These are phyloP conservation scores for Choloepus hoffmanni DNA, from an alignment of 2,113 vertebrate genomes.

Conservation along the genomic window DNA sequence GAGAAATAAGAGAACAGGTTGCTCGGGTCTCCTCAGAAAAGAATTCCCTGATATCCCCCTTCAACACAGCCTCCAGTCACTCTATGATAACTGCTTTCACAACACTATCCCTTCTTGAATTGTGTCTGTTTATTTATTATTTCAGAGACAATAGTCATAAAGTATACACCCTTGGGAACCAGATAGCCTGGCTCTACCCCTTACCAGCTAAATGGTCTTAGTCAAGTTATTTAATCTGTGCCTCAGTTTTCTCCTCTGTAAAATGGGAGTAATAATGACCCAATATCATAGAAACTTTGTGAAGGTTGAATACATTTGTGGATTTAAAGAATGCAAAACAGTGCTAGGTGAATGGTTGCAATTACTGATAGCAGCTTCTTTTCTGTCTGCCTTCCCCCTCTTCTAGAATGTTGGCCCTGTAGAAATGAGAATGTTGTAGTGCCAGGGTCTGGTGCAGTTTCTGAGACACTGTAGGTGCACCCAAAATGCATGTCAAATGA, in stretches of 20 bases:
- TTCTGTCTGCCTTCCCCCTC: neutral
- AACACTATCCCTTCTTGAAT: neutral
- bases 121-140: neutral
- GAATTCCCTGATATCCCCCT: neutral
- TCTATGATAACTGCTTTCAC: neutral
- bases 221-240: neutral
- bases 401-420: accelerated
- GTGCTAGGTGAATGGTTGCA: too few relatives aligned
- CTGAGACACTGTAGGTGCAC: neutral
- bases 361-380: accelerated
- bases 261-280: neutral
- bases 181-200: accelerated
- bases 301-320: accelerated
- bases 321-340: neutral
- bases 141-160: neutral
- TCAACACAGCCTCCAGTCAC: neutral
- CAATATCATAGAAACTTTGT: neutral
- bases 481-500: neutral
- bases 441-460: neutral
- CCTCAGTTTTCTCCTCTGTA: neutral
- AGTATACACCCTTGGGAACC: neutral
- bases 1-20: neutral
- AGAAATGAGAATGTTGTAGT: neutral
- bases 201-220: neutral
- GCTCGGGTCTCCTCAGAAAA: neutral